Percentiles rank a stretch among this genome's conserved stretches.
phyloP scores from a whole-genome alignment of 2,797 vertebrate genomes.

The Pelodytes ibericus region DNA sequence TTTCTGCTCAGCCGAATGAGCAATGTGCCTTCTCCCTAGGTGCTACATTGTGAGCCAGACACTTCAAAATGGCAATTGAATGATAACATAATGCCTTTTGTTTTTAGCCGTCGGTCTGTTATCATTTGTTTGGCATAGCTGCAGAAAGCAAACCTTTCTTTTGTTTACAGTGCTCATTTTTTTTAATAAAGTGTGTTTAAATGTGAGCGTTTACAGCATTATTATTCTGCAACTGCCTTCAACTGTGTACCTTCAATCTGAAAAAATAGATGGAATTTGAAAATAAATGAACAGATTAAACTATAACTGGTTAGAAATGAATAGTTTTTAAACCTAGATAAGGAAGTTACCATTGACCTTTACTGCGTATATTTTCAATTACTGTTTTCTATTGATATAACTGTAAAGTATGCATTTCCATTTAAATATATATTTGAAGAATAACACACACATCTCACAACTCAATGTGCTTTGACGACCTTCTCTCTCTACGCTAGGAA shows the following conservation, averaged over 20 bases:
- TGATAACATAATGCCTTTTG: neutral
- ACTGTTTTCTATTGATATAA: constrained; percentile 2
- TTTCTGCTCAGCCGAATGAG: too few species aligned
- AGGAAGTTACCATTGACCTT: constrained; percentile 5
- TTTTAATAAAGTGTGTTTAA: neutral
- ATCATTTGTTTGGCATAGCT: neutral
- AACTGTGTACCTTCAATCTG: constrained; percentile 12
- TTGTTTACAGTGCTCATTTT: neutral
- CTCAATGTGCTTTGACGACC: neutral
- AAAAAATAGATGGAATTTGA: neutral
- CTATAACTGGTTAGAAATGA: constrained; percentile 11
- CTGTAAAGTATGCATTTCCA: neutral
- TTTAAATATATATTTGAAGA: constrained; percentile 1
- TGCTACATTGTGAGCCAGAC: neutral
- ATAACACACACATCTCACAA: neutral
- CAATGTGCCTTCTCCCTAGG: neutral
- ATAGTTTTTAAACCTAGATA: constrained; percentile 2
- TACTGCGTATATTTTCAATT: constrained; percentile 9
- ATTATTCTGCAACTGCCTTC: constrained; percentile 24
- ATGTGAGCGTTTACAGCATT: neutral
- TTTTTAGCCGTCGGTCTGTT: neutral
- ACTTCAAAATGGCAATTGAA: neutral
- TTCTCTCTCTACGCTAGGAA: neutral
- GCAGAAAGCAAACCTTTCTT: neutral
- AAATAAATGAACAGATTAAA: constrained; percentile 7